Evolutionary conservation across 2,113 vertebrate genomes (phyloP).

Genomic region (Scomber scombrus): DNA sequence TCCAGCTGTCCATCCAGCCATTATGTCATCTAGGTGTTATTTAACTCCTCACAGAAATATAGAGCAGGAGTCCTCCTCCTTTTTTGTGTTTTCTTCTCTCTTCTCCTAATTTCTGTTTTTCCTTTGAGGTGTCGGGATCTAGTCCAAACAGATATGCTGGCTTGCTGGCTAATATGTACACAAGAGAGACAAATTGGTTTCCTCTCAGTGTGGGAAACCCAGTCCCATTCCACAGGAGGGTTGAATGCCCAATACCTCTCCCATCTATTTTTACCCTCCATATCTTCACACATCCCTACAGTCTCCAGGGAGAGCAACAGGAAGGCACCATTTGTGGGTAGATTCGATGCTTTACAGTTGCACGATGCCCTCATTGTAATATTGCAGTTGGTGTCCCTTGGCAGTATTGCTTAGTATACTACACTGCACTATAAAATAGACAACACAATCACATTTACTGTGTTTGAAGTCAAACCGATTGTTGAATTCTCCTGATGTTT

Average conservation of each 20-base stretch:
- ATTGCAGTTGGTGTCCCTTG: constrained; percentile 22
- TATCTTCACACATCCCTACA: constrained; percentile 34
- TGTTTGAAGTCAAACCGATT: no score
- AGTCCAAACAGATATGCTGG: constrained; percentile 54
- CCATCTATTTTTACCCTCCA: constrained; percentile 69
- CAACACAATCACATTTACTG: constrained; percentile 1
- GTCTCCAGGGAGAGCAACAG: constrained; percentile 56
- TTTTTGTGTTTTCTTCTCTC: constrained; percentile 12
- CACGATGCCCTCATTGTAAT: constrained; percentile 42
- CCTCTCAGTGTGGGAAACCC: constrained; percentile 43
- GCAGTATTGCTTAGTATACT: not conserved
- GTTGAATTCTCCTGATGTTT: no score
- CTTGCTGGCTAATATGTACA: constrained; percentile 32
- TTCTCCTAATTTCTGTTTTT: constrained; percentile 21
- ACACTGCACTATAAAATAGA: not conserved
- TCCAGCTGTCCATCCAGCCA: constrained; percentile 31
- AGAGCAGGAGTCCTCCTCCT: constrained; percentile 22
- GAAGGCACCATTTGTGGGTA: constrained; percentile 29
- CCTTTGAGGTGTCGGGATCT: constrained; percentile 46
- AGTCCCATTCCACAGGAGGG: constrained; percentile 52
- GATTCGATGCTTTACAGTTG: constrained; percentile 15
- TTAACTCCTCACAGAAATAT: constrained; percentile 34
- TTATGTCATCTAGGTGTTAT: constrained; percentile 10
- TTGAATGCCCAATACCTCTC: constrained; percentile 35
- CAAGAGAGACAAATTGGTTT: constrained; percentile 62